Conservation (phyloP, 2,888 invertebrate species). For the Schizotus pectinicornis region DNA sequence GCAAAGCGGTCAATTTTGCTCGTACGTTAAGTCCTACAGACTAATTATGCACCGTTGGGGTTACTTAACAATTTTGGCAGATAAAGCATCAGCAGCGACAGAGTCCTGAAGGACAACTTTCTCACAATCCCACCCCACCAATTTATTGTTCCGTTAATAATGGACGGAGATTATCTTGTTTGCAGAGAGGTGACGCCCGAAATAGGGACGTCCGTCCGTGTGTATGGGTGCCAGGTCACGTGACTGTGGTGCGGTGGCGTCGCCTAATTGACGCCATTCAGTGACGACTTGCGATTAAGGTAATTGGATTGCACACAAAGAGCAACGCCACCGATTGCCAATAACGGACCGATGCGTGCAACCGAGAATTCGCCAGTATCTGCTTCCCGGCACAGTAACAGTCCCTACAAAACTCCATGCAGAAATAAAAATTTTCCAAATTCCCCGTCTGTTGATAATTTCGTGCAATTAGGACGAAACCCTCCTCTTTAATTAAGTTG, state of each 20-base stretch:
- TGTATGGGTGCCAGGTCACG: conserved; percentile 39
- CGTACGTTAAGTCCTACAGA: too few relatives aligned
- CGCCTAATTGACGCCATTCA: conserved; percentile 57
- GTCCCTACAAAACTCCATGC: too few relatives aligned
- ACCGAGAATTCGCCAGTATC: conserved; percentile 20
- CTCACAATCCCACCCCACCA: too few relatives aligned
- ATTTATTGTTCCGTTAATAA: conserved; percentile 3
- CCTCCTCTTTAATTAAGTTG: too few relatives aligned
- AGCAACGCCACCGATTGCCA: conserved; percentile 50
- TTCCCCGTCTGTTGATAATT: too few relatives aligned
- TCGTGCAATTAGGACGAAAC: too few relatives aligned
- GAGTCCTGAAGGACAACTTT: too few relatives aligned
- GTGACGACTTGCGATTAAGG: conserved; percentile 55
- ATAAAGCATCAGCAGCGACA: too few relatives aligned
- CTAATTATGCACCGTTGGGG: too few relatives aligned
- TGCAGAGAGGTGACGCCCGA: neutral
- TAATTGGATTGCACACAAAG: conserved; percentile 56
- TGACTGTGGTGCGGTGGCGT: conserved; percentile 42
- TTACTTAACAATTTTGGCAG: too few relatives aligned
- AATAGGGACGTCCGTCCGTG: conserved; percentile 23
- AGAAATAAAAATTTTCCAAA: too few relatives aligned
- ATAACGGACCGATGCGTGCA: conserved; percentile 49
- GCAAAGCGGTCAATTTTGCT: too few relatives aligned
- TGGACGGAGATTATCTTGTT: conserved; percentile 26
- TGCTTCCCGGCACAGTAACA: neutral